Evolutionary conservation across 1,140 invertebrate species (phyloP).

Genomic region (Drosophila mauritiana): DNA sequence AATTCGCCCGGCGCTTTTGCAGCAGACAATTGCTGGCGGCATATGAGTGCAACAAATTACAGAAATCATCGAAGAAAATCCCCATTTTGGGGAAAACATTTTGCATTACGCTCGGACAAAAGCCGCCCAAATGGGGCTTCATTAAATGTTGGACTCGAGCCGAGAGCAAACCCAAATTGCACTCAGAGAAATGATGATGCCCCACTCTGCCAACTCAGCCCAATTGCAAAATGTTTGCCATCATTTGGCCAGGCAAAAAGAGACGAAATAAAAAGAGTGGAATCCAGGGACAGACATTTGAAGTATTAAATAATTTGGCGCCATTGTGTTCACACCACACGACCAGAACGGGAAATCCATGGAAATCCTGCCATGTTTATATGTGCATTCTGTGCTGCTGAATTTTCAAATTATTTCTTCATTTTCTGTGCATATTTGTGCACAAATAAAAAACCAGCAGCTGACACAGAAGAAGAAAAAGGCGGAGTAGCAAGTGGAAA

Average conservation of each 20-base stretch:
- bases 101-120: constrained; percentile 45
- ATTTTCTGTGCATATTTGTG: constrained; percentile 64
- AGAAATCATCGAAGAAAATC: constrained; percentile 43
- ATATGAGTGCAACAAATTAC: constrained; percentile 45
- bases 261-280: constrained; percentile 10
- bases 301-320: constrained; percentile 83
- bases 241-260: constrained; percentile 58
- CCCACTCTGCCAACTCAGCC: not conserved
- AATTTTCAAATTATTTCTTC: constrained; percentile 77
- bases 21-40: constrained; percentile 26
- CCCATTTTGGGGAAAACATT: constrained; percentile 34
- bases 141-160: constrained; percentile 76
- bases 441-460: constrained; percentile 42
- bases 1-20: constrained; percentile 10
- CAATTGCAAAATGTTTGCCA: constrained; percentile 56
- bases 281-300: constrained; percentile 64
- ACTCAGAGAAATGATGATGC: constrained; percentile 31
- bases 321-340: constrained; percentile 78
- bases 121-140: constrained; percentile 67
- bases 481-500: constrained; percentile 46
- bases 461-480: constrained; percentile 25
- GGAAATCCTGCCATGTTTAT: constrained; percentile 19
- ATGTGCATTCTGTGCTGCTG: constrained; percentile 33
- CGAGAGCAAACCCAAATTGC: constrained; percentile 68
- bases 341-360: constrained; percentile 25